A percentile compares a stretch with the other conserved stretches of the same genome.
Conservation (phyloP, 2,113 vertebrate species). For the Hippoglossus stenolepis region DNA sequence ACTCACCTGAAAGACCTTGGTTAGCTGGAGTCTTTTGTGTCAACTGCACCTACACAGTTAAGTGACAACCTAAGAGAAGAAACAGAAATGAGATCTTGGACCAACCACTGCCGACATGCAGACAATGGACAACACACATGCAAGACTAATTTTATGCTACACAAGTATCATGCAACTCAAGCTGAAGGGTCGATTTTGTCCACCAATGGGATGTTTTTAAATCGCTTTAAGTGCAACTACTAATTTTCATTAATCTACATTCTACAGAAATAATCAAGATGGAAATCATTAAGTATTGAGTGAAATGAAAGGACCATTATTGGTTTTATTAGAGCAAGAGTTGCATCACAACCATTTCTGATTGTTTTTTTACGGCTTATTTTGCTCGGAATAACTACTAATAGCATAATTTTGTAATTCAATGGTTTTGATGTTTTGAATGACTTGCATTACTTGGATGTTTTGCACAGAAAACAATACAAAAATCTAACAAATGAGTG, state of each 20-base stretch:
- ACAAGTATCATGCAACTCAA: constrained; percentile 80
- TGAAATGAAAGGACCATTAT: constrained; percentile 70
- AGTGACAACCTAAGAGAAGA: constrained; percentile 69
- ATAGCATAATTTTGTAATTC: constrained; percentile 74
- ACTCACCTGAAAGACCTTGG: constrained; percentile 50
- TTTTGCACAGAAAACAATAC: constrained; percentile 91
- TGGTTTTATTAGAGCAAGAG: constrained; percentile 79
- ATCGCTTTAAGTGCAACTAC: constrained; percentile 61
- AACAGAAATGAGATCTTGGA: constrained; percentile 59
- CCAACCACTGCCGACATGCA: constrained; percentile 10
- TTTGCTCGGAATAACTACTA: constrained; percentile 75
- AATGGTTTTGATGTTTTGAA: constrained; percentile 75
- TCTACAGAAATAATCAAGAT: constrained; percentile 68
- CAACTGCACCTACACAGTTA: constrained; percentile 39
- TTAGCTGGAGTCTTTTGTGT: background rate
- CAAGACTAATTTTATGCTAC: constrained; percentile 62
- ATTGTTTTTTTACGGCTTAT: constrained; percentile 74
- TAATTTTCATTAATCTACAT: constrained; percentile 66
- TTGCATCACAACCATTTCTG: constrained; percentile 80
- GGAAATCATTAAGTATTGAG: constrained; percentile 66
- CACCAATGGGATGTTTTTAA: constrained; percentile 61
- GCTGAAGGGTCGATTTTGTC: constrained; percentile 60
- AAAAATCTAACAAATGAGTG: constrained; percentile 79
- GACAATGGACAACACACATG: constrained; percentile 63
- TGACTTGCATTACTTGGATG: constrained; percentile 84